A percentile compares a stretch with the other conserved stretches of the same genome.
Conservation (phyloP, 1,140 invertebrate species). For the Mesaphorura yosii region DNA sequence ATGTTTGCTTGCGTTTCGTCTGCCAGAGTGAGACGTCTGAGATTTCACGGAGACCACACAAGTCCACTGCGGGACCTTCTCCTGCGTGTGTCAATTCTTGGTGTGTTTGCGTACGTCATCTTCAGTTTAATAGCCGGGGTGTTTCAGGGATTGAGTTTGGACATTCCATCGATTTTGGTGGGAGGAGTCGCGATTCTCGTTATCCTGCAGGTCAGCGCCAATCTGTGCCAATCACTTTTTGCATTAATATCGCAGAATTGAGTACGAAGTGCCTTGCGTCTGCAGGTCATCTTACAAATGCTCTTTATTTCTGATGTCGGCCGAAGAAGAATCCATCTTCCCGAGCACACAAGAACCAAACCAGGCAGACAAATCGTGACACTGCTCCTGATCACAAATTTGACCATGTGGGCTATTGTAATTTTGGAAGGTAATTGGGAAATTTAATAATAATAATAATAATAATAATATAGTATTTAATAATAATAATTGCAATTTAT, state of each 20-base stretch:
- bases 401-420: conserved; percentile 89
- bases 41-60: conserved; percentile 71
- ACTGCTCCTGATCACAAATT: conserved; percentile 85
- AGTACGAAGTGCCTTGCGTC: too few relatives aligned
- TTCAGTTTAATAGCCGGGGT: conserved; percentile 86
- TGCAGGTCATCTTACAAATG: conserved; percentile 74
- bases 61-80: conserved; percentile 80
- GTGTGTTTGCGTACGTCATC: conserved; percentile 79
- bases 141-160: conserved; percentile 58
- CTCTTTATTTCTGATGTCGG: conserved; percentile 90
- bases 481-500: not conserved
- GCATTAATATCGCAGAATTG: not conserved
- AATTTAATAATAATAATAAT: conserved; percentile 83
- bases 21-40: conserved; percentile 65
- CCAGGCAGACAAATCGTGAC: conserved; percentile 90
- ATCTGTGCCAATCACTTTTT: not conserved
- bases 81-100: conserved; percentile 78
- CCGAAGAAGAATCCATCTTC: conserved; percentile 72
- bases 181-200: conserved; percentile 78
- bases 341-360: conserved; percentile 82
- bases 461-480: conserved; percentile 56
- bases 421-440: conserved; percentile 93
- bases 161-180: conserved; percentile 74
- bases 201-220: conserved; percentile 55
- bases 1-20: not conserved